Evolutionary conservation across 2,888 invertebrate species (phyloP).

Genomic region (Sinelater perroti): DNA sequence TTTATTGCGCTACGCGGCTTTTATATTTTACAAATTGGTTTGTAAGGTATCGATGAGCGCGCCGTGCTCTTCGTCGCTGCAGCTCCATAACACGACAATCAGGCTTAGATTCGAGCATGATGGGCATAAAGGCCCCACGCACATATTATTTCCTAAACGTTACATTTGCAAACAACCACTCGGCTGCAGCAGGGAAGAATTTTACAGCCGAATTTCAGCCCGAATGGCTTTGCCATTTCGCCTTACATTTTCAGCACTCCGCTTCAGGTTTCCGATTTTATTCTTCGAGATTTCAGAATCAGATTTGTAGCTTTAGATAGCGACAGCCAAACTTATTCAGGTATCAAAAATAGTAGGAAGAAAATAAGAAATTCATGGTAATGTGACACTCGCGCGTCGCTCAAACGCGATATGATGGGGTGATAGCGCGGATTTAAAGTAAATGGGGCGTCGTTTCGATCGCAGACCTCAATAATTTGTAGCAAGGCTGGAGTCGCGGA

Average conservation of each 20-base stretch:
- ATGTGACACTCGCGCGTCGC: conserved; percentile 33
- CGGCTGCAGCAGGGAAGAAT: conserved; percentile 11
- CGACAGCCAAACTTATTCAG: conserved; percentile 32
- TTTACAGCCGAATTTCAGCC: neutral
- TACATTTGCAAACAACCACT: too few relatives aligned
- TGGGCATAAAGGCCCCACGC: too few relatives aligned
- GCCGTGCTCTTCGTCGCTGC: too few relatives aligned
- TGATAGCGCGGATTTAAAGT: conserved; percentile 26
- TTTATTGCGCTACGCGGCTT: conserved; percentile 37
- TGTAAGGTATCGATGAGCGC: conserved; percentile 39
- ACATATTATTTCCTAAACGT: too few relatives aligned
- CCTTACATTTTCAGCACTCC: conserved; percentile 1
- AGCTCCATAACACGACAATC: too few relatives aligned
- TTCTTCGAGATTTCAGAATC: conserved; percentile 22
- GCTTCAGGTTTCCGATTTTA: conserved; percentile 23
- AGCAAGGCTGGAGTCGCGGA: neutral
- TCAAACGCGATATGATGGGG: conserved; percentile 31
- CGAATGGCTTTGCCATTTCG: neutral
- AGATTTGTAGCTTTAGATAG: conserved; percentile 30
- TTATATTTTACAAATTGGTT: conserved; percentile 38
- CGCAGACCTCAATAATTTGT: conserved; percentile 21
- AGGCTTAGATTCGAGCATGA: too few relatives aligned
- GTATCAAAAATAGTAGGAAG: conserved; percentile 33
- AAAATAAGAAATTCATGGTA: conserved; percentile 41
- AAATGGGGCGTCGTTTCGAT: conserved; percentile 23